These are phyloP conservation scores for Apistogramma diplotaenia DNA, from an alignment of 2,113 vertebrate genomes.

Conservation along the genomic window DNA sequence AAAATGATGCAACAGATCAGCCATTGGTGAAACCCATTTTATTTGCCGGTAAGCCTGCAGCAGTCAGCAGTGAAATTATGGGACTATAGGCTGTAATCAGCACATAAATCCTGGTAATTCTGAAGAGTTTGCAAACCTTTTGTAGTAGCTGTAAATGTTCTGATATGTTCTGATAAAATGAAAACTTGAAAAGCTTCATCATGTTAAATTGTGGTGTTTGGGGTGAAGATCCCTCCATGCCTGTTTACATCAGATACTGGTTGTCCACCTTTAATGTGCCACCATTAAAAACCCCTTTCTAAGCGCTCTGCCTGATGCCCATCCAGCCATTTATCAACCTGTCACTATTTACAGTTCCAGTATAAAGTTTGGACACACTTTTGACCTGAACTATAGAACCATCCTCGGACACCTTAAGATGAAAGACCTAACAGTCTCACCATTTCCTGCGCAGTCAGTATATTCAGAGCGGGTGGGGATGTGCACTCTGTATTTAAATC, in stretches of 20 bases:
- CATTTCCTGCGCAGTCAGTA: slow-evolving; percentile 40
- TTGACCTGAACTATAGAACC: too few relatives aligned
- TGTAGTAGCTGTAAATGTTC: background rate
- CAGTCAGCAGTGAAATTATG: background rate
- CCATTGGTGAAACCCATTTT: background rate
- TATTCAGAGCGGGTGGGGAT: slow-evolving; percentile 29
- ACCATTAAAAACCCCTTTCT: background rate
- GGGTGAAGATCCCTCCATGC: background rate
- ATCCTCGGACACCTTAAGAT: slow-evolving; percentile 6
- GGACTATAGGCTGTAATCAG: background rate
- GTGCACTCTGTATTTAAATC: slow-evolving; percentile 57
- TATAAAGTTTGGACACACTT: too few relatives aligned
- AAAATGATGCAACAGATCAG: background rate
- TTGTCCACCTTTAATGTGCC: background rate
- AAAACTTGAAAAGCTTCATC: background rate
- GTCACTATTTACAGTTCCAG: too few relatives aligned
- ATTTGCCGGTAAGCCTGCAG: background rate
- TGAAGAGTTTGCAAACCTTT: background rate
- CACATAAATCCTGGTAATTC: background rate
- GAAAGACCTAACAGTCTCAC: slow-evolving; percentile 33
- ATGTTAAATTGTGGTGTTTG: background rate
- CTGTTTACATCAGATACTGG: background rate
- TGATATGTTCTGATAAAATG: background rate
- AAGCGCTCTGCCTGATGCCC: too few relatives aligned
- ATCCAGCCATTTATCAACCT: too few relatives aligned